A percentile compares a stretch with the other conserved stretches of the same genome.
These are phyloP conservation scores for Drosophila neutralis DNA, from an alignment of 2,888 invertebrate species.

Conservation along the genomic window DNA sequence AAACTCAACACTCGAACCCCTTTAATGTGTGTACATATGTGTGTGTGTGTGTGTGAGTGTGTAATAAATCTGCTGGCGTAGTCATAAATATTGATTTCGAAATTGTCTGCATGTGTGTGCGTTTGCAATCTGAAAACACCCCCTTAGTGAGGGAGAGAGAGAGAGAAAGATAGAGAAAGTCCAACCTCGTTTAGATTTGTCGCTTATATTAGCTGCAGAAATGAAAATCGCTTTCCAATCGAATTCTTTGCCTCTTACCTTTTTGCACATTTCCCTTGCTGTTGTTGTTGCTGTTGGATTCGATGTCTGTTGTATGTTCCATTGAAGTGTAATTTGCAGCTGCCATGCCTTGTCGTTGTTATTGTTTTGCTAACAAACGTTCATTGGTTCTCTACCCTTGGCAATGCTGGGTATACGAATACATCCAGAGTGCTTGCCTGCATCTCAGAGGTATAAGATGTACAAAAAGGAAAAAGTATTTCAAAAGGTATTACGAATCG, in stretches of 20 bases:
- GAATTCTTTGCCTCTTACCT: conserved; percentile 73
- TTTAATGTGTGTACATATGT: neutral
- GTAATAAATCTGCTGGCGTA: conserved; percentile 76
- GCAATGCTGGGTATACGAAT: neutral
- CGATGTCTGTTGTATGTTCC: conserved; percentile 37
- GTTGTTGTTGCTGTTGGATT: conserved; percentile 20
- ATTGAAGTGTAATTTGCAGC: conserved; percentile 72
- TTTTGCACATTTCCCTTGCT: conserved; percentile 46
- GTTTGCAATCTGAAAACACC: conserved; percentile 7
- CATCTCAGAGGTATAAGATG: neutral
- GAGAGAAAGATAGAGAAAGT: conserved; percentile 1
- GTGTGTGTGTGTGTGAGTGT: conserved; percentile 17
- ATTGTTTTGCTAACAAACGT: conserved; percentile 59
- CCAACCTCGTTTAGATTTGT: conserved; percentile 64
- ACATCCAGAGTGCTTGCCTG: neutral
- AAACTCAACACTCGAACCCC: conserved; percentile 16
- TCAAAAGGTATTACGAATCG: neutral
- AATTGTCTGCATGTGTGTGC: conserved; percentile 63
- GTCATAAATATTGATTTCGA: conserved; percentile 79
- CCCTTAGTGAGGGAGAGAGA: neutral
- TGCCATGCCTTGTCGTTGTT: conserved; percentile 57
- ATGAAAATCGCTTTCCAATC: conserved; percentile 79
- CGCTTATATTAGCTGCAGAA: conserved; percentile 79
- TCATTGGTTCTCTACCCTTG: conserved; percentile 26
- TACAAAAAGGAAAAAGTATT: neutral